phyloP scores from a whole-genome alignment of 2,113 vertebrate species.

The Apodemus sylvaticus region DNA sequence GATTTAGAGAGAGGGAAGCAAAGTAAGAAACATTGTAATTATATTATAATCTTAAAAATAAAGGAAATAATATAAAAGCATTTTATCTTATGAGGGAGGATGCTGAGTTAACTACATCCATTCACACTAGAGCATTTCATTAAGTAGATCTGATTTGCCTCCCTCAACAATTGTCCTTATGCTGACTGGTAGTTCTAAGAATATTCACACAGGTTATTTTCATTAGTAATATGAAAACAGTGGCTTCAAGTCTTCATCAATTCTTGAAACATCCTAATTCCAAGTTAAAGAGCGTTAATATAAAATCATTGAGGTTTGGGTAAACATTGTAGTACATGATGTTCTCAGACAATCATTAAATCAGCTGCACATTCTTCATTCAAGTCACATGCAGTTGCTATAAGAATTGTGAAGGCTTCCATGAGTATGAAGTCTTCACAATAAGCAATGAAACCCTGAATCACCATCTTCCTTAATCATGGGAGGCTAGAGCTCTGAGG shows the following conservation, averaged over 20 bases:
- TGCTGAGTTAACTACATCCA: not conserved
- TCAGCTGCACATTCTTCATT: not conserved
- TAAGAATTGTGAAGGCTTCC: not conserved
- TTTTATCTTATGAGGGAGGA: accelerated
- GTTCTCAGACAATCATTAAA: not conserved
- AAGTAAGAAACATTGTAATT: not conserved
- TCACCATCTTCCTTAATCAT: not conserved
- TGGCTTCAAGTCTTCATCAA: not conserved
- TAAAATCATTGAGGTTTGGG: not conserved
- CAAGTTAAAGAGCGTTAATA: not conserved
- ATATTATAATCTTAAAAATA: not conserved
- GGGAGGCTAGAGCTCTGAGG: accelerated
- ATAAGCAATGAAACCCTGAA: not conserved
- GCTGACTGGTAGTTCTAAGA: accelerated
- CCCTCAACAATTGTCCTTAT: not conserved
- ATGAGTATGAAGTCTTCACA: not conserved
- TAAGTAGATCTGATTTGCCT: not conserved
- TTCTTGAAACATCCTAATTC: not conserved
- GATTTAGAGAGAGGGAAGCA: not conserved
- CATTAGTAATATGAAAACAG: not conserved
- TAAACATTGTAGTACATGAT: not conserved
- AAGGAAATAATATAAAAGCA: not conserved
- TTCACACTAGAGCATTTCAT: not conserved
- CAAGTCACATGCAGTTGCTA: too few relatives aligned
- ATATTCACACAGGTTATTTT: too few relatives aligned